phyloP scores from a whole-genome alignment of 2,113 vertebrate species.

The Redunca redunca region DNA sequence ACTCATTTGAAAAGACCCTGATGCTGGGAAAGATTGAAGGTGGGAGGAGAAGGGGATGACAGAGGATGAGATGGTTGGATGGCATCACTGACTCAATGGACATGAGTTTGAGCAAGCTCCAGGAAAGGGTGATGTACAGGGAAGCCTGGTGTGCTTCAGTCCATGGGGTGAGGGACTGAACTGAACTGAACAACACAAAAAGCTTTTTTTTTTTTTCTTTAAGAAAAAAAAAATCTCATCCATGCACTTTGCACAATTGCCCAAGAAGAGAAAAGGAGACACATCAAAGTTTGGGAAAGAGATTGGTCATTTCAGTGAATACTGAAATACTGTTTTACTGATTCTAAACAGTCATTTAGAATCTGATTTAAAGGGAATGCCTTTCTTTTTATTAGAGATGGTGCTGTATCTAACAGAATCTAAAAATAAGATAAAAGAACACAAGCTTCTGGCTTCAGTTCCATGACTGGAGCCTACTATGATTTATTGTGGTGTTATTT shows the following conservation, averaged over 20 bases:
- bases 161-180: neutral
- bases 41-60: fast-evolving
- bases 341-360: neutral
- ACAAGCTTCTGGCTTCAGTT: neutral
- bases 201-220: neutral
- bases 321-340: neutral
- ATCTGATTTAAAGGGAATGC: neutral
- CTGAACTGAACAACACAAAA: neutral
- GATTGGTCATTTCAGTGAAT: neutral
- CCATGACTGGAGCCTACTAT: neutral
- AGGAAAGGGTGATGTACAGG: neutral
- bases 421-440: neutral
- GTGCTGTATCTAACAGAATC: neutral
- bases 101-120: neutral
- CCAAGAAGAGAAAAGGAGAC: conserved; percentile 7
- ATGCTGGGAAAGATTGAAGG: neutral
- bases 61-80: neutral
- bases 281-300: conserved; percentile 2
- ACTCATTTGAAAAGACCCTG: neutral
- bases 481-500: neutral
- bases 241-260: neutral
- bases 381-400: neutral
- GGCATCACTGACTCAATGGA: neutral
- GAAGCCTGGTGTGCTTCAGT: neutral
- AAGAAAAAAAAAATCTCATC: neutral